Evolutionary conservation across 1,140 invertebrate species (phyloP), one percentile per base, ranked within the genome.

Genomic region (Campoletis sonorensis): DNA sequence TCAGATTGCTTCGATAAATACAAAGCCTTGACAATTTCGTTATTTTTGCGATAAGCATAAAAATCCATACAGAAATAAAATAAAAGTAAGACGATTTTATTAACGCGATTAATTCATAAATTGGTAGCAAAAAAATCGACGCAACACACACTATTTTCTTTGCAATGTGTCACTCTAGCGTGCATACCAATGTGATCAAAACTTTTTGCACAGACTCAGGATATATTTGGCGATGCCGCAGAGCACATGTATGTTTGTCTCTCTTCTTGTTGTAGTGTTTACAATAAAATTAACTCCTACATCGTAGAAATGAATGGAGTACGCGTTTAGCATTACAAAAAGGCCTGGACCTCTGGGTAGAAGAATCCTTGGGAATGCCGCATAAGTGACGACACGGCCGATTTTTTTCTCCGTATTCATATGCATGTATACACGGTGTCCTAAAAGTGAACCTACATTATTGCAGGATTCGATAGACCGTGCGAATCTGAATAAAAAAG

Each of bases 221-320:
- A 68, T 85, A 84, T 82, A 84, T 85, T 85, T 84, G 85, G 83
- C 83, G 81, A 84, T 82, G 77, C 68, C 49, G 64, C 68, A 37
- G 49, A 33, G 64, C 64, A 61, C 82, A 79, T 10, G 15, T 64
- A 64, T 23, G 11, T 64, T 26, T 26, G 21, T 64, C 67, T 70
- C 27, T 70, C 30, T 70, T n/a, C 72, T n/a, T 76, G 82, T 79
- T 83, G 72, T 82, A 70, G 79, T 83, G 83, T 86, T 86, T 86
- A 84, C 85, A 86, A 85, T 86, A 84, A 86, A 85, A 86, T 85
- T 86, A 86, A 86, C 85, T 86, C 83, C 83, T 84, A 82, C 85
- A 84, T 82, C 75, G 58, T 81, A 84, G 80, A 81, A 85, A 83
- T 83, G 84, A 86, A 86, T 81, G 83, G 82, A 82, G 83, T 85